Evolutionary conservation across 2,797 vertebrate genomes (phyloP).

Genomic region (Cheirogaleus major): DNA sequence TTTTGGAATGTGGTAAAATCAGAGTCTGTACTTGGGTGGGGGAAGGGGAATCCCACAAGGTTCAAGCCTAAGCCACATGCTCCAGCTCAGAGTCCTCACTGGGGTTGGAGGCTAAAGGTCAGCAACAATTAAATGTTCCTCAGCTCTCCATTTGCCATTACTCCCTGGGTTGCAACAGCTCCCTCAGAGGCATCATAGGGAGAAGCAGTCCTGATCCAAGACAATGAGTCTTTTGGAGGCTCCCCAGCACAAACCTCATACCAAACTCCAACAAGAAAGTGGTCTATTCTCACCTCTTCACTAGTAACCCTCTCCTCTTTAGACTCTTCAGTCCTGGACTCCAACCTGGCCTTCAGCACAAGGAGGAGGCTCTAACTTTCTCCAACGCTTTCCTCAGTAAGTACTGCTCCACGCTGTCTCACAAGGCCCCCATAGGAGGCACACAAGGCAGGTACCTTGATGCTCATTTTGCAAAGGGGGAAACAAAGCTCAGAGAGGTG

Average conservation of each 20-base stretch:
- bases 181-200: background rate
- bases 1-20: background rate
- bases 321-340: background rate
- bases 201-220: background rate
- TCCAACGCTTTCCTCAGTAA: background rate
- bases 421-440: background rate
- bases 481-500: conserved; percentile 19
- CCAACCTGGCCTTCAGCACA: background rate
- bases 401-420: background rate
- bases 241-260: background rate
- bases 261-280: conserved; percentile 23
- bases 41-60: background rate
- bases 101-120: conserved; percentile 53
- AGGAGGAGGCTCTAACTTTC: background rate
- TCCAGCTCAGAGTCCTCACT: conserved; percentile 52
- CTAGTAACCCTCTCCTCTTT: background rate
- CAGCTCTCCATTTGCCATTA: background rate
- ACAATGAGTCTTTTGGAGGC: background rate
- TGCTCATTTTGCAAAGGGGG: background rate
- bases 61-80: background rate
- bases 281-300: background rate
- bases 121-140: background rate
- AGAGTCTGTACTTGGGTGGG: background rate
- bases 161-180: background rate
- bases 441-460: background rate